Evolutionary conservation across 2,888 invertebrate genomes (phyloP), one percentile per base, ranked within the genome.

Genomic region (Pachymerium ferrugineum): DNA sequence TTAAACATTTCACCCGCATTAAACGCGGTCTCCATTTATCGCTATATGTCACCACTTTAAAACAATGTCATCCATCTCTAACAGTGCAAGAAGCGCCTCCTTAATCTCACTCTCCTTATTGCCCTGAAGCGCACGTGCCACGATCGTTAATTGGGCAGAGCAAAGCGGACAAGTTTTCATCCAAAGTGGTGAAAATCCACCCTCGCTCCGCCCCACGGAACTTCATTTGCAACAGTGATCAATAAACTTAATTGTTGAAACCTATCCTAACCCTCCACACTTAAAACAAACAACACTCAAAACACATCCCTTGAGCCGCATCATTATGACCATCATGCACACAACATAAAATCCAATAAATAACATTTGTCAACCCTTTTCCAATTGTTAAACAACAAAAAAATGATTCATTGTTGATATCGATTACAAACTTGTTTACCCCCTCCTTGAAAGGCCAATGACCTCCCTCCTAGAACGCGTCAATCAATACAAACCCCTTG

Each of bases 321-420:
- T n/a, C n/a, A n/a, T n/a, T n/a, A n/a, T n/a, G n/a, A n/a, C n/a
- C n/a, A n/a, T n/a, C n/a, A n/a, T n/a, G n/a, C n/a, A n/a, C n/a
- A n/a, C n/a, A n/a, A n/a, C n/a, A n/a, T n/a, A n/a, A n/a, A n/a
- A n/a, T n/a, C n/a, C n/a, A n/a, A n/a, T n/a, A n/a, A n/a, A n/a
- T n/a, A n/a, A n/a, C n/a, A n/a, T n/a, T n/a, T n/a, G n/a, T n/a
- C n/a, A n/a, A n/a, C n/a, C n/a, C n/a, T n/a, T n/a, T n/a, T n/a
- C n/a, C n/a, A n/a, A n/a, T n/a, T n/a, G n/a, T n/a, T n/a, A n/a
- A n/a, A n/a, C n/a, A n/a, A n/a, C n/a, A n/a, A n/a, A 28, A 62
- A 28, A 62, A 62, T 62, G 62, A 62, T 62, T 62, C 62, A 62
- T 62, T 62, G 62, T 62, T 62, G 47, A 62, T 62, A 62, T 62